Base-by-base conservation (phyloP, 1,140 invertebrate genomes). In the Aphelenchoides avenae region DNA sequence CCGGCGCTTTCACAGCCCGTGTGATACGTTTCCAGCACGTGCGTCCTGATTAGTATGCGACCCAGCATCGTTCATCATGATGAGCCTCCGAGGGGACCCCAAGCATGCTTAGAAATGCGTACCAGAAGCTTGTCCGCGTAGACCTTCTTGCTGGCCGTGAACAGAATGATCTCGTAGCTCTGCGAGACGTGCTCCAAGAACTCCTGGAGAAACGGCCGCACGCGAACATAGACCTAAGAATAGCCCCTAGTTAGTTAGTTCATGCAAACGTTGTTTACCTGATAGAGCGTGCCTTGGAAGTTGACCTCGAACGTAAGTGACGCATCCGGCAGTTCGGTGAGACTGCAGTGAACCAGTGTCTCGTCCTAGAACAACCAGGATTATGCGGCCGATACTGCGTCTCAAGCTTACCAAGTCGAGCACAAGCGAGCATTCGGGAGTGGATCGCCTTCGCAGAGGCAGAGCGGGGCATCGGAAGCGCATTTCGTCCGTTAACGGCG, bases 131-230 rank as follows among this genome's bases (percentile, higher is more conserved):
- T 89, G 78, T 95, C 89, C 0, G 91, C 91, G 76, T 96, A 96
- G 22, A 94, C 88, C 52, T 90, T 84, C 79, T 95, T 95, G 62
- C 88, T 91, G 9, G 92, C 92, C 1, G 92, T 96, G 79, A 95
- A 96, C 15, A 95, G 79, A 50, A 95, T 93, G 5, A 96, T 90
- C 80, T 96, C 92, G 80, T 90, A 96, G 34, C 89, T 75, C 13
- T 87, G 83, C 0, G 90, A 91, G 7, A 95, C 88, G 52, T 85
- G 82, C 70, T 92, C 87, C 58, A 96, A 83, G 79, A 96, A 96
- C 80, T 93, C 89, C 9, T 85, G 82, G 76, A 94, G 91, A 73
- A 84, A 87, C 0, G 92, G 92, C 50, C 92, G 82, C 3, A 91
- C 91, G 61, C 91, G 82, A 0, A 93, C 91, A 79, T 88, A 93